Evolutionary conservation across 2,797 vertebrate species (phyloP), one percentile per base, ranked within the genome.

Genomic region (Microtus californicus): DNA sequence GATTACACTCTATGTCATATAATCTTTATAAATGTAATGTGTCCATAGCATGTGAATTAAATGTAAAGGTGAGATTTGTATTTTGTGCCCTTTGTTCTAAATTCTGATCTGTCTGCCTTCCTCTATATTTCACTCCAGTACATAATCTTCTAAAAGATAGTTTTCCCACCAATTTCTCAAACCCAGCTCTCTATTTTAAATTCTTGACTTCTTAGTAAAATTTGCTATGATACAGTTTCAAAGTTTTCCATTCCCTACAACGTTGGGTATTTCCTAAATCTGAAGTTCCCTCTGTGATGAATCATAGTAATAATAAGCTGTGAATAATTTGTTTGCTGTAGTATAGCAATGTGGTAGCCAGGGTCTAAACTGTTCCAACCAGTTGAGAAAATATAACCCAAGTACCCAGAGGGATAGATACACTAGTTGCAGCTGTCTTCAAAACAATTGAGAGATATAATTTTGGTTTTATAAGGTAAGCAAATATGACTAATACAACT

Each of bases 381-480:
- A 48, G 51, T 77, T 65, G 95, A 95, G 83, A 80, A 40, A 74
- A 92, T 95, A 74, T n/a, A 98, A 89, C 34, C n/a, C 92, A 92
- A 95, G 5, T 59, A 86, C 94, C 29, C 91, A 97, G 29, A 87
- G 95, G 86, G 69, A 94, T 40, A 96, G 5, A 74, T 43, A 40
- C 73, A 48, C 78, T 79, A 96, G 97, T 93, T 94, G 51, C 67
- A 96, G 67, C 93, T 97, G 74, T 94, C 94, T 93, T 94, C 80
- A 93, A 96, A 98, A 95, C 21, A 96, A 89, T n/a, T 96, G 88
- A 97, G 82, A 95, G 40, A 94, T 76, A 88, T 67, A 96, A 93
- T 93, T 94, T 95, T 81, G 91, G 48, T 95, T 96, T 97, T 94
- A 90, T 94, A 97, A 96, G 95, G 81, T 93, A 97, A 95, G 79